Percentiles rank a stretch among this genome's conserved stretches.
Conservation (phyloP, 2,888 invertebrate species). For the Phengaris arion region DNA sequence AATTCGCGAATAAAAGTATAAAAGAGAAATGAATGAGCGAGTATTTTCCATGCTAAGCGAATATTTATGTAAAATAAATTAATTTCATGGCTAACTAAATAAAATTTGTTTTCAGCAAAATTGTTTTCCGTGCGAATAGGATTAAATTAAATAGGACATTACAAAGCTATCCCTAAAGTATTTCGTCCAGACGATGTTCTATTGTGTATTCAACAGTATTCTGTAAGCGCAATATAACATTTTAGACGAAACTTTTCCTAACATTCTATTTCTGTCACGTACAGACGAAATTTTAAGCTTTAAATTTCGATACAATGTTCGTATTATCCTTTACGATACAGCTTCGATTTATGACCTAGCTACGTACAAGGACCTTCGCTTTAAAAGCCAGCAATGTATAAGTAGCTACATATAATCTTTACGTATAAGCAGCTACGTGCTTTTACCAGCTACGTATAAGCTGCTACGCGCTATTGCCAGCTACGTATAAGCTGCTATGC, state of each 20-base stretch:
- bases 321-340: slow-evolving; percentile 19
- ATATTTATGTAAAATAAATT: neutral
- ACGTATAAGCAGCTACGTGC: too few species aligned
- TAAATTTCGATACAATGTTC: slow-evolving; percentile 18
- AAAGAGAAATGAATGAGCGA: neutral
- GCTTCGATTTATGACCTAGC: slow-evolving; percentile 1
- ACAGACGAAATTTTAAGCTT: slow-evolving; percentile 12
- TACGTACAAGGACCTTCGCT: slow-evolving; percentile 1
- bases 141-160: neutral
- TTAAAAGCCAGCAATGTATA: neutral
- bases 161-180: neutral
- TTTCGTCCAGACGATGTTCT: neutral
- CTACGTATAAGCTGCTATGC: neutral
- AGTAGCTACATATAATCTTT: too few species aligned
- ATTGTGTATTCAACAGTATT: neutral
- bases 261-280: slow-evolving; percentile 16
- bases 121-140: neutral
- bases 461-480: too few species aligned
- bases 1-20: neutral
- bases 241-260: neutral
- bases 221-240: neutral
- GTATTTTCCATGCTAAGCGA: neutral
- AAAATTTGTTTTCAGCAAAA: neutral
- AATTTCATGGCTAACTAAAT: neutral
- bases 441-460: too few species aligned